Base-by-base conservation (phyloP, 2,888 invertebrate genomes). In the Acrobasis consociella region DNA sequence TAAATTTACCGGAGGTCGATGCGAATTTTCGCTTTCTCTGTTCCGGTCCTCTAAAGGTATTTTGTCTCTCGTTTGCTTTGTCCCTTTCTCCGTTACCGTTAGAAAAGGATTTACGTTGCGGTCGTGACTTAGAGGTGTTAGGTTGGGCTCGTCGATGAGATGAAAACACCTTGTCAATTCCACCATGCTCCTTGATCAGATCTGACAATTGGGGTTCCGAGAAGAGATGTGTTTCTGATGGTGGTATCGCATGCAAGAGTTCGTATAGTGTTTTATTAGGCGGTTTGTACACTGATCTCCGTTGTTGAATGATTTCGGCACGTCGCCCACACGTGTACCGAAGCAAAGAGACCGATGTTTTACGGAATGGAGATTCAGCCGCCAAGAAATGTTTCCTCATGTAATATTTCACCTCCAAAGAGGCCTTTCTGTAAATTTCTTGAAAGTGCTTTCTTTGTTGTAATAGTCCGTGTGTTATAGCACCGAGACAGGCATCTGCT, bases 81-180 rank as follows among this genome's bases (percentile, higher is more conserved):
- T 42, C 42, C 42, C 42, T 42, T 42, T 22, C 31, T 5, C 11
- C 11, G 22, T 2, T 22, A 22, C 10, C 1, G 16, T 52, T 22
- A 10, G 8, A 10, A 31, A 9, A 15, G 11, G 17, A 5, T 15
- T 15, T 50, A 15, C 7, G 1, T 52, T 16, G 10, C 3, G 31
- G 8, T 52, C 17, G 52, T 52, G 17, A 31, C 31, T 31, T 11
- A 52, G 52, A 17, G 51, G 61, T 15, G 16, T 38, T 17, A 16
- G n/a, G 55, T 31, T 52, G 17, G n/a, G 13, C 13, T 42, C 7
- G 42, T 42, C 42, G 42, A 42, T 11, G 42, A 11, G 1, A 42
- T 11, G 68, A 66, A 67, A 71, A 71, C 49, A 68, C 17, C 52
- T 68, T 69, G 0, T 50, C 2, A 2, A 58, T 22, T 22, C 53